Evolutionary conservation across 1,140 invertebrate genomes (phyloP), one percentile per base, ranked within the genome.

Genomic region (Drosophila ironensis): DNA sequence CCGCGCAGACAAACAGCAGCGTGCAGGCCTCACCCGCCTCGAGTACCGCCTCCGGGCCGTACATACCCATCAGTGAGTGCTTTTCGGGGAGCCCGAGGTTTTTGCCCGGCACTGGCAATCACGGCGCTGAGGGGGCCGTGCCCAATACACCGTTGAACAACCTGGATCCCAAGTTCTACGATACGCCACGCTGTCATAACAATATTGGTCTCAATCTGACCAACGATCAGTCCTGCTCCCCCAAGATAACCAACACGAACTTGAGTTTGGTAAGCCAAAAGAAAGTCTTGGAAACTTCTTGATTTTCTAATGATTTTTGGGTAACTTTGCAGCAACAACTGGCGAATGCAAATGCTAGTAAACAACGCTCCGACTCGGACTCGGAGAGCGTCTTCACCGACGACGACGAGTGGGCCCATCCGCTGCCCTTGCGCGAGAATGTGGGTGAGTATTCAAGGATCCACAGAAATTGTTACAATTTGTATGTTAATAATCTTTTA

Each of bases 21-120:
- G 87, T 89, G 4, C 86, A 92, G 88, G 92, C 93, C 57, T 93
- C 92, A 8, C 92, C 93, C n/a, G 92, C 93, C 2, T 90, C 91
- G 9, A 93, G 92, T 63, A 92, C 91, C 17, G 92, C 92, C 20
- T 93, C 94, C 2, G 94, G 94, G 3, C 94, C 95, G 0, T 96
- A 96, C 75, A 96, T 96, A 90, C 93, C 94, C 17, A 94, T 96
- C 67, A 97, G 96, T 52, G 96, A 98, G 90, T 98, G 97, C 89
- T 95, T 96, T 63, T 97, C 97, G 47, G 97, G 97, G 35, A 93
- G 92, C 57, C 93, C 93, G 6, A 81, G 81, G 19, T 72, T 89
- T 11, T 48, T 88, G 41, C 47, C 66, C 19, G 61, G 51, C 14
- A 52, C 54, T 27, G 63, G 37, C 1, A 1, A 9, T 12, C 28